Percentiles rank a stretch among this genome's conserved stretches.
These are phyloP conservation scores for Scolanthus callimorphus DNA, from an alignment of 92 coral and sea anemone genomes.

Conservation along the genomic window DNA sequence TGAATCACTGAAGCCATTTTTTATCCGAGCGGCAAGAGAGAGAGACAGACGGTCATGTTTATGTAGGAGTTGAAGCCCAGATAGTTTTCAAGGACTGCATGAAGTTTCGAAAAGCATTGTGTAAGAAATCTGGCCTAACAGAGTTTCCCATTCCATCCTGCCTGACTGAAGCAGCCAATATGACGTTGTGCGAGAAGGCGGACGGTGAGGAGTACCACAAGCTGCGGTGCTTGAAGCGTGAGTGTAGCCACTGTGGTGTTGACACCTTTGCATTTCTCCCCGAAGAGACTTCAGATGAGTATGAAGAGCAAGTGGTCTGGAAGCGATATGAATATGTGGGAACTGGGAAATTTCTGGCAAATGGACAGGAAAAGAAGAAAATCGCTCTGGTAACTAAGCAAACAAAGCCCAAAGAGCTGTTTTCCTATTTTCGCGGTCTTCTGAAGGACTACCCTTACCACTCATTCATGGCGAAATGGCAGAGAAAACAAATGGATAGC, in stretches of 20 bases:
- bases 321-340: conserved; percentile 26
- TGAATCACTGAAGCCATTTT: conserved; percentile 51
- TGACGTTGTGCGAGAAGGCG: conserved; percentile 26
- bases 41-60: conserved; percentile 43
- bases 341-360: conserved; percentile 44
- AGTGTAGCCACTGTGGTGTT: conserved; percentile 47
- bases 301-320: conserved; percentile 18
- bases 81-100: conserved; percentile 35
- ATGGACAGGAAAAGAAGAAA: conserved; percentile 52
- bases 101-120: conserved; percentile 32
- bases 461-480: conserved; percentile 57
- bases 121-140: conserved; percentile 3
- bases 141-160: conserved; percentile 20
- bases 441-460: conserved; percentile 38
- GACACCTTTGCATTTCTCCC: conserved; percentile 38
- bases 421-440: conserved; percentile 23
- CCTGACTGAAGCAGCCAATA: conserved; percentile 34
- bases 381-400: conserved; percentile 26
- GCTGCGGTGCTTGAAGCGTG: conserved; percentile 39
- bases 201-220: conserved; percentile 23
- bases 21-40: conserved; percentile 37
- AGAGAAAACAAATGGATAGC: conserved; percentile 40
- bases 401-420: conserved; percentile 24
- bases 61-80: conserved; percentile 49
- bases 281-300: conserved; percentile 17